Evolutionary conservation across 2,113 vertebrate genomes (phyloP).

Genomic region (Columba janthina): DNA sequence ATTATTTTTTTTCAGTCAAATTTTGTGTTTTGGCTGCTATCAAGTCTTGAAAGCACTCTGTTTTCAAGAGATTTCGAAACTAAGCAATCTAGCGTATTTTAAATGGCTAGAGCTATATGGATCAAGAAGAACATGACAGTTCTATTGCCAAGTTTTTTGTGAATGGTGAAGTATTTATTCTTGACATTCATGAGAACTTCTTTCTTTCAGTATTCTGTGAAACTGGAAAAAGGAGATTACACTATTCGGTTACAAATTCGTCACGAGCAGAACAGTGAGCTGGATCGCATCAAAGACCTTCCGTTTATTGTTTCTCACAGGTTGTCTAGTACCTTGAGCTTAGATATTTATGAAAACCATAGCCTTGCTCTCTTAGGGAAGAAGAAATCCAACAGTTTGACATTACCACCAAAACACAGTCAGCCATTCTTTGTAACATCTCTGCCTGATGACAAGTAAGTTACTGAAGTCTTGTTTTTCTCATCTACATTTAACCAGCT

Average conservation of each 20-base stretch:
- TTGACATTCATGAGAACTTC: neutral
- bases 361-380: constrained; percentile 92
- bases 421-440: constrained; percentile 94
- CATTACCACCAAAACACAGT: constrained; percentile 84
- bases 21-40: neutral
- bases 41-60: neutral
- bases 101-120: neutral
- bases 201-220: constrained; percentile 90
- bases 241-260: constrained; percentile 94
- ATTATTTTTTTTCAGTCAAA: neutral
- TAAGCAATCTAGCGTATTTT: neutral
- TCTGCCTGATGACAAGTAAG: constrained; percentile 97
- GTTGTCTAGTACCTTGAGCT: constrained; percentile 88
- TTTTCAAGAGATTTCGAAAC: neutral
- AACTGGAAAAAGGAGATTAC: constrained; percentile 98
- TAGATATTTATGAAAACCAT: constrained; percentile 94
- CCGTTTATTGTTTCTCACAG: constrained; percentile 95
- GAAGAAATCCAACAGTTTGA: constrained; percentile 93
- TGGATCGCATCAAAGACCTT: constrained; percentile 96
- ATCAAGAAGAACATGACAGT: neutral
- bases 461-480: neutral
- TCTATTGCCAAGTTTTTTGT: neutral
- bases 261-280: constrained; percentile 91
- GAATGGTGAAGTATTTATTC: neutral
- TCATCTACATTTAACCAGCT: neutral